A percentile compares a stretch with the other conserved stretches of the same genome.
These are phyloP conservation scores for Serripes groenlandicus DNA, from an alignment of 2,888 invertebrate genomes.

Conservation along the genomic window DNA sequence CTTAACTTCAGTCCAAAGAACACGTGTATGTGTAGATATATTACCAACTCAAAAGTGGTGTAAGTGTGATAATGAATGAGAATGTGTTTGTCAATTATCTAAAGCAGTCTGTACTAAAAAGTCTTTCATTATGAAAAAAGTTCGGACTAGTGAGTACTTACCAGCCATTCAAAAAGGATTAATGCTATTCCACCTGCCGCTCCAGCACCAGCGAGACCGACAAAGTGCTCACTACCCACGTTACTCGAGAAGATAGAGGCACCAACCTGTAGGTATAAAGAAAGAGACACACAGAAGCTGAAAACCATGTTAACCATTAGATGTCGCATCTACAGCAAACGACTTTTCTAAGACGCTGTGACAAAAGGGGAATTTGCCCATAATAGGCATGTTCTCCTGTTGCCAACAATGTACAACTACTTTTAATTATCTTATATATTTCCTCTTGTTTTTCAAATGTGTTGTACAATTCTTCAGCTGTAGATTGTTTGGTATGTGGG, in stretches of 20 bases:
- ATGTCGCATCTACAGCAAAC: too few species aligned
- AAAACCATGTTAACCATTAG: not conserved
- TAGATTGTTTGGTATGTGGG: too few species aligned
- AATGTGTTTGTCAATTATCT: not conserved
- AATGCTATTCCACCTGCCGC: constrained; percentile 22
- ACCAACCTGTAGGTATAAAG: constrained; percentile 18
- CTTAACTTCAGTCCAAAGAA: not conserved
- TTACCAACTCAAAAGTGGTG: not conserved
- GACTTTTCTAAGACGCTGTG: not conserved
- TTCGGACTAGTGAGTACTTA: constrained; percentile 13
- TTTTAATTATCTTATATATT: too few species aligned
- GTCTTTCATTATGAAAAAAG: not conserved
- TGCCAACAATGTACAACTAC: too few species aligned
- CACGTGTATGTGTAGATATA: not conserved
- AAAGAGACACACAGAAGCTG: not conserved
- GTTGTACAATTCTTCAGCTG: too few species aligned
- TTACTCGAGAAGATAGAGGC: constrained; percentile 27
- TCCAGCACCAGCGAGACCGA: constrained; percentile 23
- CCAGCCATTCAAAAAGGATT: constrained; percentile 24
- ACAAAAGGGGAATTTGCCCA: not conserved
- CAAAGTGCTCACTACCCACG: constrained; percentile 25
- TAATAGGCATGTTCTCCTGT: not conserved
- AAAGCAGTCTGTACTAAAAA: not conserved
- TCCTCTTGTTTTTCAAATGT: too few species aligned
- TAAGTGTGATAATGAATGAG: not conserved